Base-by-base conservation (phyloP, 53 echinoderm and acorn worm genomes). In the Patiria pectinifera region DNA sequence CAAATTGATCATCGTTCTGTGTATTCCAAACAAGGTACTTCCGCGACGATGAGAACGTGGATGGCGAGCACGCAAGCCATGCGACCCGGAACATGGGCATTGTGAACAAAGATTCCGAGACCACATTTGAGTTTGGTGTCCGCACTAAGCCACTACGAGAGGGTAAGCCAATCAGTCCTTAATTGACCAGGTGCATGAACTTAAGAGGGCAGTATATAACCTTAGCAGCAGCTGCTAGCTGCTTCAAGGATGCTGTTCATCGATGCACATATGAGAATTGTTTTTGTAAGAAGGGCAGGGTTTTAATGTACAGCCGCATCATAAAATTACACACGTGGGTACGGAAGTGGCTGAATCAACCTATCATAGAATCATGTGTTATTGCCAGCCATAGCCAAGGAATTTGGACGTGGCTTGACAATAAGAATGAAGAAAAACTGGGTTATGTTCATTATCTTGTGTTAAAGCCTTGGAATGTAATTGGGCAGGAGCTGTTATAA, bases 111-210 rank as follows among this genome's bases (percentile, higher is more conserved):
- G 96, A 98, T 79, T 95, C 95, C 5, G 98, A 97, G 80, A 93
- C 94, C 47, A 98, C 96, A 58, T 98, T 98, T 94, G 98, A 98
- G 62, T 98, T 98, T 95, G 96, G 98, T 84, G 96, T 98, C 4
- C 85, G 98, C 70, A 95, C 90, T 58, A 95, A 96, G 76, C 89
- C 78, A 6, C 62, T 78, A 61, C 78, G 89, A 66, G 92, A 94
- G 94, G 96, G 94, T 96, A 11, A 76, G 88, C 35, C 10, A 74
- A 48, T 2, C 4, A 86, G 25, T 16, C 59, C 22, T 59, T 83
- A 19, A 53, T 53, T 6, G 53, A 53, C 53, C 8, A 8, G 5
- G 0, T 66, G 66, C 15, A 66, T 14, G 10, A 16, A 66, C 66
- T 66, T 7, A 14, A 16, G 66, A 66, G 12, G 15, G 66, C 15